phyloP scores from a whole-genome alignment of 2,113 vertebrate genomes.

The Sorex araneus region DNA sequence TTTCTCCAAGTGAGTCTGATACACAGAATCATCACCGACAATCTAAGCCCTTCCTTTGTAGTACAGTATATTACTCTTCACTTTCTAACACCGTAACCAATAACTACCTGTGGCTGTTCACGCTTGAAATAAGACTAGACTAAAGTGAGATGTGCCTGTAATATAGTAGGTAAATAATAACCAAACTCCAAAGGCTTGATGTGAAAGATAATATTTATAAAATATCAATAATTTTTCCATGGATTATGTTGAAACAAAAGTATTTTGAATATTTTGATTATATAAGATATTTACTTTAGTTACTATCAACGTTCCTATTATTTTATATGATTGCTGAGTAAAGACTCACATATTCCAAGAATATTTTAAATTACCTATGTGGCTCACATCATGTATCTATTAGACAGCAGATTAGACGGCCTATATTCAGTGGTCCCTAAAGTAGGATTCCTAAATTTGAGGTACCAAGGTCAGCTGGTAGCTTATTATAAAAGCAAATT shows the following conservation, averaged over 20 bases:
- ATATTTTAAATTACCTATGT: background rate
- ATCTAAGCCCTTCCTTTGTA: background rate
- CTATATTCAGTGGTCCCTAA: background rate
- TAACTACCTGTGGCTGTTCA: background rate
- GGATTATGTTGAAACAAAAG: slow-evolving; percentile 12
- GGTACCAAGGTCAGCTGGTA: background rate
- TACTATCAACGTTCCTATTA: background rate
- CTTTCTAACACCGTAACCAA: background rate
- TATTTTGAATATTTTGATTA: slow-evolving; percentile 37
- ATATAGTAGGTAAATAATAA: background rate
- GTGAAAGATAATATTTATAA: background rate
- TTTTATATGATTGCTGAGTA: background rate
- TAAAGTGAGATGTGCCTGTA: background rate
- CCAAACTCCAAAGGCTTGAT: background rate
- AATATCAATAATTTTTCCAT: background rate
- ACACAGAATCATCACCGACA: too few relatives aligned
- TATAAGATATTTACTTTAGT: slow-evolving; percentile 15
- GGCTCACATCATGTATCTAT: background rate
- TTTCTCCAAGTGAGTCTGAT: background rate
- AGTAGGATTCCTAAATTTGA: background rate
- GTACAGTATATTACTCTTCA: background rate
- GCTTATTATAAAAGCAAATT: background rate
- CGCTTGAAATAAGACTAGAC: background rate
- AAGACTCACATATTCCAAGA: background rate
- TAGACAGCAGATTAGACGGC: too few relatives aligned